Percentiles rank a stretch among this genome's conserved stretches.
phyloP scores from a whole-genome alignment of 2,797 vertebrate genomes.

The Salarias fasciatus region DNA sequence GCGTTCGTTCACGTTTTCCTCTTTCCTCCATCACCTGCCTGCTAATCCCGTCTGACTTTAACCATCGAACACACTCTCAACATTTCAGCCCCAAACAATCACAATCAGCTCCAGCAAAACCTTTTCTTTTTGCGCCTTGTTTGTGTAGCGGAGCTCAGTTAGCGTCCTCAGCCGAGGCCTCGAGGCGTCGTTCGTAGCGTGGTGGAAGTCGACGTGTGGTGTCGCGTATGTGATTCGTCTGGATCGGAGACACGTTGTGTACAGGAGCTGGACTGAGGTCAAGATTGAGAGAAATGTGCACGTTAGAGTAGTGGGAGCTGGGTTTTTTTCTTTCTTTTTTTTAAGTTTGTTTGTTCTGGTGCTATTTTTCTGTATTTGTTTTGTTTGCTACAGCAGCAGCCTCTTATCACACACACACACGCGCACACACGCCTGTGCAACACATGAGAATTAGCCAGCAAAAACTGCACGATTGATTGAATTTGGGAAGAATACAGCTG shows the following conservation, averaged over 20 bases:
- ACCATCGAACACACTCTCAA: constrained; percentile 8
- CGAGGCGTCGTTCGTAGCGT: constrained; percentile 49
- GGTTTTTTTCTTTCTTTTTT: too few species aligned
- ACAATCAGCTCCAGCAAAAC: too few species aligned
- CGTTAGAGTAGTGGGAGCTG: constrained; percentile 7
- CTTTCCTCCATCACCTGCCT: constrained; percentile 14
- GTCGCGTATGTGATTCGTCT: constrained; percentile 58
- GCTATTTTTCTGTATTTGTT: too few species aligned
- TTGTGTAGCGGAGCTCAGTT: too few species aligned
- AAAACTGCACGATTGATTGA: too few species aligned
- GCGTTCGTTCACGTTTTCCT: constrained; percentile 2
- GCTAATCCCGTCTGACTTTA: constrained; percentile 9
- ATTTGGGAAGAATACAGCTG: too few species aligned
- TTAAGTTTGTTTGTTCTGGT: too few species aligned
- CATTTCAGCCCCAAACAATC: neutral
- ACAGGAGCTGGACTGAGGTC: constrained; percentile 26
- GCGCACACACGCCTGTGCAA: too few species aligned
- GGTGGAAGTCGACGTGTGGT: constrained; percentile 55
- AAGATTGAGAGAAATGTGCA: constrained; percentile 30
- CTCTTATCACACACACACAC: too few species aligned
- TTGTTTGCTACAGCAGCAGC: too few species aligned
- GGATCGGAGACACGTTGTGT: constrained; percentile 12
- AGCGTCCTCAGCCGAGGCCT: constrained; percentile 33
- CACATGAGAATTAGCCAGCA: too few species aligned
- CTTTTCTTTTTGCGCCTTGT: constrained; percentile 5